Conservation (phyloP, 2,888 invertebrate species). For the Drosophila borealis region DNA sequence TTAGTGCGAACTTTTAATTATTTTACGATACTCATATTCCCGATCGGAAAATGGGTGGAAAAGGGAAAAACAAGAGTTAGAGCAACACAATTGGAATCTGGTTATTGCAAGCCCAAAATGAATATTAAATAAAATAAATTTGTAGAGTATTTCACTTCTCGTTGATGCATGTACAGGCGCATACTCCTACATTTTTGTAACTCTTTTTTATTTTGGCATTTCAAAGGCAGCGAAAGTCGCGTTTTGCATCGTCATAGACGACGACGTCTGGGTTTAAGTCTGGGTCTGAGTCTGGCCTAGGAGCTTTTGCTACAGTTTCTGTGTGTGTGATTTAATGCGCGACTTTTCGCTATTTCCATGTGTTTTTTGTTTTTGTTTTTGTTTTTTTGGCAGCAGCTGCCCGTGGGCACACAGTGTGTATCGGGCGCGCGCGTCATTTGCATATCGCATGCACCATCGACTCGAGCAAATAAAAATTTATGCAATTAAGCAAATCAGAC, state of each 20-base stretch:
- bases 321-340: constrained; percentile 78
- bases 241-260: constrained; percentile 25
- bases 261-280: constrained; percentile 35
- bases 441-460: constrained; percentile 77
- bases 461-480: constrained; percentile 78
- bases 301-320: constrained; percentile 68
- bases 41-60: background rate
- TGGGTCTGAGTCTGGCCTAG: constrained; percentile 17
- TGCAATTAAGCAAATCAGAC: constrained; percentile 80
- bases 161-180: background rate
- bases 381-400: constrained; percentile 53
- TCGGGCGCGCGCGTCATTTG: constrained; percentile 55
- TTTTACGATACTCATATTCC: background rate
- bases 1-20: background rate
- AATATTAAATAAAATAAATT: background rate
- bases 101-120: background rate
- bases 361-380: constrained; percentile 4
- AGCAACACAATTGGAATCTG: too few species aligned
- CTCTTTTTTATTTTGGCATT: constrained; percentile 36
- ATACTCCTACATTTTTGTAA: constrained; percentile 27
- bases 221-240: constrained; percentile 62
- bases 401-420: constrained; percentile 39
- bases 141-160: constrained; percentile 18
- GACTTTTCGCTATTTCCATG: constrained; percentile 52
- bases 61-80: background rate